Conservation (phyloP, 23 tunicate species). For the Diplosoma virens region DNA sequence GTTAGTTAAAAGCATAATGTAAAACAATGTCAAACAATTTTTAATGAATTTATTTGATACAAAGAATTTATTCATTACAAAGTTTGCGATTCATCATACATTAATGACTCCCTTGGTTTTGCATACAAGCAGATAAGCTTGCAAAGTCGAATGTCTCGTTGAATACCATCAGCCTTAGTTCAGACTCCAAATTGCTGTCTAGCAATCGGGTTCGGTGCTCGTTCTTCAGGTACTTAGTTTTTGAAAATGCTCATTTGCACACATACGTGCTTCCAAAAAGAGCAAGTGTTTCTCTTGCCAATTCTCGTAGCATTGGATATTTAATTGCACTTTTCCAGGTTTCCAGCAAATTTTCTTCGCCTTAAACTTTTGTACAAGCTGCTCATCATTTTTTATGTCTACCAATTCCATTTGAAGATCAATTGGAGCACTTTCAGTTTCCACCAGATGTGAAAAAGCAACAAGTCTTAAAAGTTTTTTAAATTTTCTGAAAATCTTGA, state of each 20-base stretch:
- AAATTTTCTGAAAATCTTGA: conserved; percentile 41
- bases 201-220: conserved; percentile 25
- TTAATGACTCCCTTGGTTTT: conserved; percentile 34
- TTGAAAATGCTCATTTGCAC: conserved; percentile 44
- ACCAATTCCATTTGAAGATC: conserved; percentile 49
- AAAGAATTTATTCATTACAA: no score
- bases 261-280: conserved; percentile 48
- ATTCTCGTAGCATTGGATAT: conserved; percentile 27
- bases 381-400: conserved; percentile 37
- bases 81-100: no score
- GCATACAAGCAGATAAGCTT: conserved; percentile 21
- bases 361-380: conserved; percentile 42
- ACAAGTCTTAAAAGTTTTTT: conserved; percentile 35
- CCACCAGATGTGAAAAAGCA: conserved; percentile 55
- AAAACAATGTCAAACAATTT: no score
- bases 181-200: conserved; percentile 38
- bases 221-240: conserved; percentile 29
- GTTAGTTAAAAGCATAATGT: no score
- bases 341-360: conserved; percentile 36
- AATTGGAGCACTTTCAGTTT: conserved; percentile 36
- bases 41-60: no score
- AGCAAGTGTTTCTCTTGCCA: conserved; percentile 36
- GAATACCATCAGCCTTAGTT: conserved; percentile 28
- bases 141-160: conserved; percentile 23
- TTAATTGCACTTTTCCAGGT: conserved; percentile 20